Evolutionary conservation across 1,140 invertebrate species (phyloP).

Genomic region (Eriocheir sinensis): DNA sequence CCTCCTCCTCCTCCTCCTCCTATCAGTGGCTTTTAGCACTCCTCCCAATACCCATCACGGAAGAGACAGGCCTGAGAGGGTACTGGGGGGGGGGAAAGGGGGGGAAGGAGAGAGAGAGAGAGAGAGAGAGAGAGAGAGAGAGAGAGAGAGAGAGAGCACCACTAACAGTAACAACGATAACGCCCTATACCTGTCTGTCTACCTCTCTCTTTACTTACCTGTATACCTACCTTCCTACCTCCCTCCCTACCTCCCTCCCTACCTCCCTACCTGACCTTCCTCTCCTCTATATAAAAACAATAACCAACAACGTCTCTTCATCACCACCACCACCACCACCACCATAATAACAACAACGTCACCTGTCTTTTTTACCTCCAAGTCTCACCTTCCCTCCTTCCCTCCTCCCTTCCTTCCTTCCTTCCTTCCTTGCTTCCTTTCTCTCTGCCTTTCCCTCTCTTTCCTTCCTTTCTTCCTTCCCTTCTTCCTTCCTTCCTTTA

Average conservation of each 20-base stretch:
- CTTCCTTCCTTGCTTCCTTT: background rate
- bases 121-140: background rate
- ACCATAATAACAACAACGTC: too few relatives aligned
- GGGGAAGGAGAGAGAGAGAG: background rate
- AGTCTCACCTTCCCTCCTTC: too few relatives aligned
- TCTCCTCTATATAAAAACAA: background rate
- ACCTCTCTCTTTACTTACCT: background rate
- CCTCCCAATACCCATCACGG: background rate
- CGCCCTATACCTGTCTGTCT: background rate
- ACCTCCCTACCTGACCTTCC: background rate
- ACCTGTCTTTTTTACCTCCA: background rate
- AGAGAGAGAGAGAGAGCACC: background rate
- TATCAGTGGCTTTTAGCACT: background rate
- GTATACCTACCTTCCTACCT: background rate
- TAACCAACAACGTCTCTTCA: too few relatives aligned
- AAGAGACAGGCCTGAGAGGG: background rate
- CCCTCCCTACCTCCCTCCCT: background rate
- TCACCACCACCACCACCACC: too few relatives aligned
- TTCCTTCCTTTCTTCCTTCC: too few relatives aligned
- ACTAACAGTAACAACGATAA: too few relatives aligned
- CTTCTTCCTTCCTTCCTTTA: background rate
- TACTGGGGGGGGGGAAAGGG: background rate
- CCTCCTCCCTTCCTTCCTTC: background rate
- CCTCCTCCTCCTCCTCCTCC: slow-evolving; percentile 8
- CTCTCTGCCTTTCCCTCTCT: background rate